These are phyloP conservation scores for Epirrita christyi DNA, from an alignment of 2,888 invertebrate genomes.

Conservation along the genomic window DNA sequence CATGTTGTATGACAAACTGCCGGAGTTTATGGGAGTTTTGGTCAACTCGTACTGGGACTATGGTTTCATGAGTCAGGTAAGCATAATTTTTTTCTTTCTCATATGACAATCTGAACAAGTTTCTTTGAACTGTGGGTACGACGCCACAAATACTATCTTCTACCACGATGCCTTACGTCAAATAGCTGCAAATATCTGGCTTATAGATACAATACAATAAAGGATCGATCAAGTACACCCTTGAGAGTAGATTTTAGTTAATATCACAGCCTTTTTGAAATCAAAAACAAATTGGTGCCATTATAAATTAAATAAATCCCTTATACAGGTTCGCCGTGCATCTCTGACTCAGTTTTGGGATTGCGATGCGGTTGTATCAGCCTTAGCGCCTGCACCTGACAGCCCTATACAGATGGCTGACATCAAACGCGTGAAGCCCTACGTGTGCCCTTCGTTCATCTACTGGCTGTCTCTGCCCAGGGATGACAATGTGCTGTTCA, in stretches of 20 bases:
- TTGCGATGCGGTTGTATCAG: conserved; percentile 65
- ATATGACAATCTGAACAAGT: too few species aligned
- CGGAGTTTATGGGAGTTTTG: conserved; percentile 68
- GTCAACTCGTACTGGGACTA: conserved; percentile 78
- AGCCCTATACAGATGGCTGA: conserved; percentile 53
- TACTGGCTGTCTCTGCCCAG: conserved; percentile 77
- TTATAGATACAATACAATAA: too few species aligned
- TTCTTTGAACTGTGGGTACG: too few species aligned
- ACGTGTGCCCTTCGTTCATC: conserved; percentile 73
- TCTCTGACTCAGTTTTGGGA: conserved; percentile 72
- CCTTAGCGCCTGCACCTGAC: conserved; percentile 62
- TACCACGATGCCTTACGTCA: too few species aligned
- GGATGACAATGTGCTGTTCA: conserved; percentile 73
- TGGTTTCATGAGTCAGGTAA: conserved; percentile 78
- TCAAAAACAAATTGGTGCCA: too few species aligned
- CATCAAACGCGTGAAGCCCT: conserved; percentile 59
- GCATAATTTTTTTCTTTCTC: neutral
- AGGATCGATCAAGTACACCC: too few species aligned
- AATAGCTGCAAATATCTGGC: too few species aligned
- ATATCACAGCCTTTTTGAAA: too few species aligned
- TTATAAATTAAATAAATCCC: too few species aligned
- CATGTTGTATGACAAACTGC: conserved; percentile 66
- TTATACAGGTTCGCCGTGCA: conserved; percentile 67
- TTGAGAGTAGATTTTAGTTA: too few species aligned
- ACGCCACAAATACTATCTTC: too few species aligned